Conservation (phyloP, 2,888 invertebrate genomes). For the Malthinus seriepunctatus region DNA sequence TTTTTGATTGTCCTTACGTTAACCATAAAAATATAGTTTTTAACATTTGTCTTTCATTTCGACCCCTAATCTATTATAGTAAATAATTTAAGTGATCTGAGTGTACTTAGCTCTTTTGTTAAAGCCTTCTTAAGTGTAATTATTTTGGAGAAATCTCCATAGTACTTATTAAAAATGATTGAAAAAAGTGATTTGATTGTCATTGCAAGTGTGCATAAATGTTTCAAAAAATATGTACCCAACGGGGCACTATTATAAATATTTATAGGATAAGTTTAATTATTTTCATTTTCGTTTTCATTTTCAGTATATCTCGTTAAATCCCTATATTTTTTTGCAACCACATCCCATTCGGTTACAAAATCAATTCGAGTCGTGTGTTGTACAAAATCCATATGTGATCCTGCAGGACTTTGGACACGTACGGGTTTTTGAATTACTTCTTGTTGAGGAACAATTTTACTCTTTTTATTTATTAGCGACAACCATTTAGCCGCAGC, state of each 20-base stretch:
- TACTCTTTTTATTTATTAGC: slow-evolving; percentile 79
- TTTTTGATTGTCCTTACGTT: too few relatives aligned
- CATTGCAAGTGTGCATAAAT: slow-evolving; percentile 2
- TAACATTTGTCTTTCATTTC: too few relatives aligned
- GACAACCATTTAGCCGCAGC: slow-evolving; percentile 88
- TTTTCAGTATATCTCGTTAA: slow-evolving; percentile 67
- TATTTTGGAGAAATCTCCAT: too few relatives aligned
- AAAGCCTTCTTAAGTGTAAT: too few relatives aligned
- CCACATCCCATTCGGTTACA: slow-evolving; percentile 89
- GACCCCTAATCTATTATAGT: too few relatives aligned
- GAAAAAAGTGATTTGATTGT: slow-evolving; percentile 1
- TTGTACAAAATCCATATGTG: slow-evolving; percentile 79
- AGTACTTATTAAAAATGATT: too few relatives aligned
- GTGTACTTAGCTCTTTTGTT: too few relatives aligned
- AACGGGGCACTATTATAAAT: not conserved
- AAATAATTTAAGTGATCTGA: too few relatives aligned
- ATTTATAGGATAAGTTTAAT: slow-evolving; percentile 36
- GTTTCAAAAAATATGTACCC: not conserved
- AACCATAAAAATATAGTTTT: too few relatives aligned
- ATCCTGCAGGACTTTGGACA: slow-evolving; percentile 84
- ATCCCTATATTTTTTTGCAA: slow-evolving; percentile 85
- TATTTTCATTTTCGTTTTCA: slow-evolving; percentile 50
- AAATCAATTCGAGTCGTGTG: slow-evolving; percentile 79
- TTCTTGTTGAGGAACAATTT: slow-evolving; percentile 79
- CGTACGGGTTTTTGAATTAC: slow-evolving; percentile 75